Percentiles rank a stretch among this genome's conserved stretches.
Evolutionary conservation across 2,888 invertebrate genomes (phyloP).

Genomic region (Dicyrtomina minuta): DNA sequence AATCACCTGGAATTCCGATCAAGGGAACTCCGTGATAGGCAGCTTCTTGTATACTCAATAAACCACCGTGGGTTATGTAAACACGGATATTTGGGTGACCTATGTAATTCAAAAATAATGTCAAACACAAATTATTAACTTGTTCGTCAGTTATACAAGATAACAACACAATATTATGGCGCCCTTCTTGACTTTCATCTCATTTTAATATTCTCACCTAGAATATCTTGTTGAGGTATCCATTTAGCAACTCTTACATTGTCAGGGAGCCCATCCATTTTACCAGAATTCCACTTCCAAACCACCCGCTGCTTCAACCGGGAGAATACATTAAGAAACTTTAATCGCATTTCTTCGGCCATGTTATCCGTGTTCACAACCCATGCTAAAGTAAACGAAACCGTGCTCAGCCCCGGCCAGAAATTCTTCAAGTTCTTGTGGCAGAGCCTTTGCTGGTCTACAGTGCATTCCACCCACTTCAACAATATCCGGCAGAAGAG

Average conservation of each 20-base stretch:
- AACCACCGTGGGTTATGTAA: no score
- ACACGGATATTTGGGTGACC: no score
- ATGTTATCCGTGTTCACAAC: conserved; percentile 73
- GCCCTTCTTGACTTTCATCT: no score
- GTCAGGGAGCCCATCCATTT: conserved; percentile 62
- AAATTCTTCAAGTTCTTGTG: conserved; percentile 25
- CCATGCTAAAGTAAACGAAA: conserved; percentile 83
- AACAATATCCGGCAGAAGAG: conserved; percentile 51
- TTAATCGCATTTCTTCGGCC: conserved; percentile 66
- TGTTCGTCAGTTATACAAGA: no score
- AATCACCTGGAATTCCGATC: conserved; percentile 13
- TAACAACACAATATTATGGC: no score
- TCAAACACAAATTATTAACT: no score
- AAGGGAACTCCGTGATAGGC: no score
- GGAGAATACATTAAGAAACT: conserved; percentile 73
- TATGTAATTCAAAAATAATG: not conserved
- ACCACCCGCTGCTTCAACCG: conserved; percentile 76
- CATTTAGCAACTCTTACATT: conserved; percentile 60
- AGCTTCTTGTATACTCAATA: no score
- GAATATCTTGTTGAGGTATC: conserved; percentile 71
- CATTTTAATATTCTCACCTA: no score
- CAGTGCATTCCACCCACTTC: conserved; percentile 54
- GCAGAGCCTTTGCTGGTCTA: conserved; percentile 42
- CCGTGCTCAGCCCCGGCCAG: conserved; percentile 62
- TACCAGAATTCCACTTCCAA: conserved; percentile 78